phyloP scores from a whole-genome alignment of 2,888 invertebrate genomes.

The Eupeodes luniger region DNA sequence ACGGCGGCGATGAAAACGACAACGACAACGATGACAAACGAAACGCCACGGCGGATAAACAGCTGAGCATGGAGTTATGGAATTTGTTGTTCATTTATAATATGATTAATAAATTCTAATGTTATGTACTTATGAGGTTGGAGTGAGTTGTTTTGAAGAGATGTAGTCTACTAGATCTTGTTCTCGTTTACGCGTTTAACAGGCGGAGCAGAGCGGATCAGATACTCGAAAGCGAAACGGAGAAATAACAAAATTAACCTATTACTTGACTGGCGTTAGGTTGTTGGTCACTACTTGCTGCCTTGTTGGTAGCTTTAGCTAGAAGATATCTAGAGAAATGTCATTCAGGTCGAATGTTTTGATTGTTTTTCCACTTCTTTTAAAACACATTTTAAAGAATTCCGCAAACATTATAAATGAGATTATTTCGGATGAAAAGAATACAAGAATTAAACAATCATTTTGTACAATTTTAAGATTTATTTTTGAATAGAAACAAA shows the following conservation, averaged over 20 bases:
- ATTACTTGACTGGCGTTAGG: background rate
- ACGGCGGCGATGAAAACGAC: conserved; percentile 21
- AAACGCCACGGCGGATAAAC: conserved; percentile 65
- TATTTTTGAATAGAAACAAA: background rate
- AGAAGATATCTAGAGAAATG: conserved; percentile 60
- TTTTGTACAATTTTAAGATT: background rate
- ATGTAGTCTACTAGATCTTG: background rate
- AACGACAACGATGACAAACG: conserved; percentile 37
- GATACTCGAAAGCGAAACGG: background rate
- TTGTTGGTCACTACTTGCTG: background rate
- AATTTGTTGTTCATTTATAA: conserved; percentile 65
- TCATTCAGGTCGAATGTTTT: conserved; percentile 76
- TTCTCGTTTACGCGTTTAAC: background rate
- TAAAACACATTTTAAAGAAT: conserved; percentile 20
- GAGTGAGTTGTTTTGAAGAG: conserved; percentile 5
- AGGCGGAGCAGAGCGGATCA: background rate
- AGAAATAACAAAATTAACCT: background rate
- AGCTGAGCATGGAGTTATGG: conserved; percentile 65
- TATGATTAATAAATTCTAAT: conserved; percentile 25
- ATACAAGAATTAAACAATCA: background rate
- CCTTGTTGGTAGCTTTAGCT: conserved; percentile 16
- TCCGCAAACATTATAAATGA: background rate
- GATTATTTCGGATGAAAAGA: background rate
- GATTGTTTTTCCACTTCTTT: conserved; percentile 54
- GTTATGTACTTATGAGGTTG: background rate